These are phyloP conservation scores for Xenus cinereus DNA, from an alignment of 2,113 vertebrate species.

Conservation along the genomic window DNA sequence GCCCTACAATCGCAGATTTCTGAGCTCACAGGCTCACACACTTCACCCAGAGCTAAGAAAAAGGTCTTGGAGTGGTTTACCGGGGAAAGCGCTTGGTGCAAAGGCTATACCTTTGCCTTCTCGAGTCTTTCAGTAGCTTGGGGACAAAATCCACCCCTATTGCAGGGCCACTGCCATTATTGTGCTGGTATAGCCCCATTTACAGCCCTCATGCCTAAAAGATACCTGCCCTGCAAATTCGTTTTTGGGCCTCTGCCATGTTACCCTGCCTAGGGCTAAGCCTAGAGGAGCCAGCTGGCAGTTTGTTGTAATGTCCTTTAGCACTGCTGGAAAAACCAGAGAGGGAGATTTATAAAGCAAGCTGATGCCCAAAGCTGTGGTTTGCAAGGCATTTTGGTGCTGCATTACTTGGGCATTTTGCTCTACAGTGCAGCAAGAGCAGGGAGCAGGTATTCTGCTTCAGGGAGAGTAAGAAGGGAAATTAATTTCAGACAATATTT, in stretches of 20 bases:
- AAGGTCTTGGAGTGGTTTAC: background rate
- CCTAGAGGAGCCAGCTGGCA: background rate
- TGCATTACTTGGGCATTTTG: background rate
- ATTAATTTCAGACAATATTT: background rate
- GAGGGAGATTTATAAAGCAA: background rate
- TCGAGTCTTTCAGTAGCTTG: background rate
- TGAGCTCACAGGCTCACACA: background rate
- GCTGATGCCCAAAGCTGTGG: background rate
- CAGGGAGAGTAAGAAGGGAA: background rate
- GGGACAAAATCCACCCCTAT: background rate
- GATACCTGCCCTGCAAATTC: background rate
- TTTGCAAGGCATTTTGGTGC: background rate
- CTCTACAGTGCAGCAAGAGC: background rate
- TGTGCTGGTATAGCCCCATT: background rate
- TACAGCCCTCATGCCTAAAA: background rate
- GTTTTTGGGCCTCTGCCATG: background rate
- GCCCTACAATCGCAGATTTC: background rate
- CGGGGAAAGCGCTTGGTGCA: fast-evolving
- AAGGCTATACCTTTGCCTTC: background rate
- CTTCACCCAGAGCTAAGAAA: background rate
- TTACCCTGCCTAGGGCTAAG: background rate
- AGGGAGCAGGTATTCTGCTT: background rate
- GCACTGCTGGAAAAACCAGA: background rate
- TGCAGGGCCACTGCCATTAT: background rate
- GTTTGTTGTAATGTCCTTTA: background rate